Percentiles rank a stretch among this genome's conserved stretches.
Conservation (phyloP, 1,140 invertebrate species). For the Pteromalus puparum region DNA sequence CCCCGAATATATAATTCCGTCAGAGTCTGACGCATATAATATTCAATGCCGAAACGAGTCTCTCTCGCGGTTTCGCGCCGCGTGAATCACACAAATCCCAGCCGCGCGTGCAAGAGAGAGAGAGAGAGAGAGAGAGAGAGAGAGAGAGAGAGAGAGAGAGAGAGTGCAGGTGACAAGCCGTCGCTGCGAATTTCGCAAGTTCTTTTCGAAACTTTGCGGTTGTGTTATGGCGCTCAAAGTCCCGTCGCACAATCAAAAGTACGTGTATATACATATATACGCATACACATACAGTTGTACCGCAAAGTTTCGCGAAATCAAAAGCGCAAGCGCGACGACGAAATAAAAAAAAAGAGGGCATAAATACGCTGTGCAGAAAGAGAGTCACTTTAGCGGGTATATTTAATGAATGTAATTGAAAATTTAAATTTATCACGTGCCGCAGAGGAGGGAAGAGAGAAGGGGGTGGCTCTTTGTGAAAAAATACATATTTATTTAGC, state of each 20-base stretch:
- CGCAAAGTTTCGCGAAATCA: not conserved
- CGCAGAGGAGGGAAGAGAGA: not conserved
- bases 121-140: too few species aligned
- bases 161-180: slow-evolving; percentile 2
- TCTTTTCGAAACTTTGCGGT: slow-evolving; percentile 16
- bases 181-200: not conserved
- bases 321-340: not conserved
- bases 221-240: not conserved
- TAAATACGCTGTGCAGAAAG: not conserved
- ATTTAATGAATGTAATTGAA: slow-evolving; percentile 10
- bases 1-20: too few species aligned
- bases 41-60: not conserved
- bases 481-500: slow-evolving; percentile 19
- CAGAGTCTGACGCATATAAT: too few species aligned
- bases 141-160: too few species aligned
- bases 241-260: not conserved
- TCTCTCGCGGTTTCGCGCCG: not conserved
- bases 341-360: not conserved
- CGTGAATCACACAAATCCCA: not conserved
- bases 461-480: not conserved
- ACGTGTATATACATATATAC: not conserved
- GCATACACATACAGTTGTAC: not conserved
- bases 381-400: not conserved
- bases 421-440: slow-evolving; percentile 1
- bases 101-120: too few species aligned